A percentile compares a stretch with the other conserved stretches of the same genome.
Evolutionary conservation across 2,113 vertebrate genomes (phyloP).

Genomic region (Himantopus leucocephalus): DNA sequence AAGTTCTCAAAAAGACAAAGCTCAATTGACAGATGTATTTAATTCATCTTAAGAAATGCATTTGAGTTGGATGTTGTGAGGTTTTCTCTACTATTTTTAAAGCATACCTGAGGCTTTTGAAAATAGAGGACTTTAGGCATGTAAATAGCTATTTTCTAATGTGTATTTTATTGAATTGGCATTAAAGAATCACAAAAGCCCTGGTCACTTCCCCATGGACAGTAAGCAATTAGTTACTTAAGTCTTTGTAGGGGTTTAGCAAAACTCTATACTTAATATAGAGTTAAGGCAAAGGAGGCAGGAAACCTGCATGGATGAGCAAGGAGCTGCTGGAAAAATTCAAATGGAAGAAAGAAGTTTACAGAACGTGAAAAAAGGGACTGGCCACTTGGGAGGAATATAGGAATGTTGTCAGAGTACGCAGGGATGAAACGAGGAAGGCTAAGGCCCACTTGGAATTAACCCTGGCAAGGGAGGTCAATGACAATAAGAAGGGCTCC

Average conservation of each 20-base stretch:
- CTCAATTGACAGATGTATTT: not conserved
- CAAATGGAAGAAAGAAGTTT: no score
- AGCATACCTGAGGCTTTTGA: not conserved
- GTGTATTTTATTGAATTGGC: not conserved
- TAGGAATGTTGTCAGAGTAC: no score
- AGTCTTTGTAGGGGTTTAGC: not conserved
- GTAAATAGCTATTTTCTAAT: not conserved
- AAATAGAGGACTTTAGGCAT: not conserved
- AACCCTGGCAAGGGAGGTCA: no score
- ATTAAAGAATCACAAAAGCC: not conserved
- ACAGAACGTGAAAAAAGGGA: no score
- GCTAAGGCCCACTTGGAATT: no score
- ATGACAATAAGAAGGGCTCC: no score
- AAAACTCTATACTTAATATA: not conserved
- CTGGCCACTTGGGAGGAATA: no score
- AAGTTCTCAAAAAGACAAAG: not conserved
- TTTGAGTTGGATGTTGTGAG: not conserved
- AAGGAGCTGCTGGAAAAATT: no score
- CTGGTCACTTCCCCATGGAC: not conserved
- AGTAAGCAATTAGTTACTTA: not conserved
- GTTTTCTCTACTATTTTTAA: not conserved
- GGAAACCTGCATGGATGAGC: no score
- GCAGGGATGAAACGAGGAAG: no score
- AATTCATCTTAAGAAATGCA: not conserved
- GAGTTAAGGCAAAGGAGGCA: no score